Evolutionary conservation across 2,888 invertebrate genomes (phyloP), one percentile per base, ranked within the genome.

Genomic region (Podabrus alpinus): DNA sequence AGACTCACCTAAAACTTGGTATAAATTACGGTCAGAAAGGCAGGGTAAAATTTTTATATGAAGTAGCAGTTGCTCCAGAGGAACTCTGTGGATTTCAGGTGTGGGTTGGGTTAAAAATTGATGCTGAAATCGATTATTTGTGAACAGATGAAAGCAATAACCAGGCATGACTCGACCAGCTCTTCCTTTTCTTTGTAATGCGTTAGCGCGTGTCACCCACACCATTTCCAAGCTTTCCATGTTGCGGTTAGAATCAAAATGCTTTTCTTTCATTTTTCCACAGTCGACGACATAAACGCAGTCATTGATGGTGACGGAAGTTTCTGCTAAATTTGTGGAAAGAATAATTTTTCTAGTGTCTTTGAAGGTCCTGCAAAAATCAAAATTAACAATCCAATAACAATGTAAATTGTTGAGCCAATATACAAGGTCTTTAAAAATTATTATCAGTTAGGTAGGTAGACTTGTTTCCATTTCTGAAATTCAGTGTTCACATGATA

Each of bases 241-340:
- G 84, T 96, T 96, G 76, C 93, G 92, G 84, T 94, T 94, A 0
- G 95, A 91, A 83, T 94, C 93, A 85, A 94, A 95, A 79, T 90
- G 89, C 84, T 95, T 97, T 87, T 97, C 96, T 87, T 97, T 97
- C 93, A 97, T 97, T 86, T 95, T 91, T 0, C 98, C 98, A 71
- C 93, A 93, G 86, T 98, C 97, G 62, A 98, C 91, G 1, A 98
- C 98, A 85, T 94, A 98, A 0, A 97, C 96, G 81, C 98, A 97
- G 88, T 98, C 97, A 83, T 97, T 96, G 77, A 98, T 97, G 7
- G 98, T 98, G 9, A 98, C 92, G 0, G 97, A 97, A 0, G 97
- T 98, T 88, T 98, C 98, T 0, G 98, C 97, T 77, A 98, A 95
- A 84, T 98, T 98, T 0, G 98, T 98, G 2, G 93, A 92, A 0